Base-by-base conservation (phyloP, 2,888 invertebrate species). In the Ormyrus pomaceus region DNA sequence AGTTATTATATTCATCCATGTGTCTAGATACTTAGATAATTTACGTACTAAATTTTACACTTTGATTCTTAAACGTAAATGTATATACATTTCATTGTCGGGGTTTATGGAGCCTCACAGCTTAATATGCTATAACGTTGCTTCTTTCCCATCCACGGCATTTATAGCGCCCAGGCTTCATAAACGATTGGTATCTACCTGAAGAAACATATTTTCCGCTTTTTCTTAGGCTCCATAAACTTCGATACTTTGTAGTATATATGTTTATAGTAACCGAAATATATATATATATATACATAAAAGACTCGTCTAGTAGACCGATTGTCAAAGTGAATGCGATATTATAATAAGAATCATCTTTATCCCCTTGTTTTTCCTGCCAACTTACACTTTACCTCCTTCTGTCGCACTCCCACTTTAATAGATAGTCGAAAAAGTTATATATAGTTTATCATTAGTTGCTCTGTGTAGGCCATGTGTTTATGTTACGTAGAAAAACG, bases 251-350 rank as follows among this genome's bases (percentile, higher is more conserved):
- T 34, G 3, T 34, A 34, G 2, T 34, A 34, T 19, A 19, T 19
- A 19, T 19, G 19, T 19, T 19, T 19, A 19, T 74, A 69, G 62
- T 74, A 69, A 79, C 68, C 79, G 73, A 79, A 79, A 69, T 79
- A 58, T 77, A 58, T 72, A 34, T 66, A 53, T 61, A 51, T 50
- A 13, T 78, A 76, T 77, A 59, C 61, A 62, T 84, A 84, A 82
- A 81, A 85, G 83, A 81, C 80, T 74, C 79, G 76, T 82, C 82
- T 77, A 81, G 65, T 80, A 83, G 80, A 84, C 86, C 88, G 88
- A 88, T 88, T 88, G 88, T 88, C 88, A 87, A 86, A 86, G 86
- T 88, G 83, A 84, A 86, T 86, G 84, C 82, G 81, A 83, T 83
- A 81, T 82, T 62, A 72, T 76, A 64, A 71, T 82, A n/a, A 70